Evolutionary conservation across 2,888 invertebrate species (phyloP).

Genomic region (Lasioglossum malachurum): DNA sequence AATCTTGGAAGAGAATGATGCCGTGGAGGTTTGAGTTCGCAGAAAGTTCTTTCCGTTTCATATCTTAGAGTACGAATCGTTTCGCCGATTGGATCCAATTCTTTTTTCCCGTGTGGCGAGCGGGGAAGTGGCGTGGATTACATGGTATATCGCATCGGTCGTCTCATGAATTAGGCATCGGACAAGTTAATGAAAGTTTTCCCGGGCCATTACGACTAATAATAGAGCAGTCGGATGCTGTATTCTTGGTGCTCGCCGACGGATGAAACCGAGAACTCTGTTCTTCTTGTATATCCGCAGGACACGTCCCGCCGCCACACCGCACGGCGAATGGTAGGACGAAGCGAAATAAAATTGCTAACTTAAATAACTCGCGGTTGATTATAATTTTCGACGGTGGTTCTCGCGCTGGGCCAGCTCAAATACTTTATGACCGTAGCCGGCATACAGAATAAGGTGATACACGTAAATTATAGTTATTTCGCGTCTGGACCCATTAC

Average conservation of each 20-base stretch:
- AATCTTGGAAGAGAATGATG: not conserved
- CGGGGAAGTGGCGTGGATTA: constrained; percentile 56
- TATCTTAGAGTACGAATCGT: constrained; percentile 41
- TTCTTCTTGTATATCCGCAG: constrained; percentile 24
- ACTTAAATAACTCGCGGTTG: constrained; percentile 63
- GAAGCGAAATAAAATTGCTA: constrained; percentile 54
- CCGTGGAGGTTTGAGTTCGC: not conserved
- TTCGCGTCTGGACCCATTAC: constrained; percentile 55
- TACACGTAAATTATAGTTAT: constrained; percentile 63
- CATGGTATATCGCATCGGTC: constrained; percentile 67
- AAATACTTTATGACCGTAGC: constrained; percentile 59
- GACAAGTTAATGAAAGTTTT: constrained; percentile 75
- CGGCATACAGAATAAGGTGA: constrained; percentile 61
- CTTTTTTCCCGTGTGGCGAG: not conserved
- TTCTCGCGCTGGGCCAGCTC: constrained; percentile 23
- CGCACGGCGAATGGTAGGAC: constrained; percentile 14
- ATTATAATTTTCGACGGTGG: constrained; percentile 60
- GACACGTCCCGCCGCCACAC: constrained; percentile 27
- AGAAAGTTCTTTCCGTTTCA: constrained; percentile 39
- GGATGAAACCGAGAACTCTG: constrained; percentile 16
- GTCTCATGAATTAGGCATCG: constrained; percentile 76
- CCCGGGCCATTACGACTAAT: constrained; percentile 72
- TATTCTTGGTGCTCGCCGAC: constrained; percentile 41
- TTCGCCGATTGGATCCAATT: constrained; percentile 54
- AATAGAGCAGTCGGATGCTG: constrained; percentile 69